A percentile compares a stretch with the other conserved stretches of the same genome.
These are phyloP conservation scores for Podarcis siculus DNA, from an alignment of 2,797 vertebrate species.

Conservation along the genomic window DNA sequence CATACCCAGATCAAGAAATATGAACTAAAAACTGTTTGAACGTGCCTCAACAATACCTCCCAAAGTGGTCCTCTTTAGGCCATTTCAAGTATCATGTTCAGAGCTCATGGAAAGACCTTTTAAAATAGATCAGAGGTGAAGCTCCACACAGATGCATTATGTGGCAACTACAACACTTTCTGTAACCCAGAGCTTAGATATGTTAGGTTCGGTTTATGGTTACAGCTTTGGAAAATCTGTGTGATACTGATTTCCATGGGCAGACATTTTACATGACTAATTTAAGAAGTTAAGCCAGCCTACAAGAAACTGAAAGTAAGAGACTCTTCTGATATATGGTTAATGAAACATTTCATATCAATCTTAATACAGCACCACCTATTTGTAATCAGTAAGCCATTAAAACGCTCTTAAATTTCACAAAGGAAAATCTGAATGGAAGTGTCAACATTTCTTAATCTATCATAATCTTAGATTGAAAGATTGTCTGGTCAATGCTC, in stretches of 20 bases:
- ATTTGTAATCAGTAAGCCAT: not conserved
- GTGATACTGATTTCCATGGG: not conserved
- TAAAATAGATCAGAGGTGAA: not conserved
- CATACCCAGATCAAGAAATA: not conserved
- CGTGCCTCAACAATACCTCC: not conserved
- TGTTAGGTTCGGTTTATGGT: not conserved
- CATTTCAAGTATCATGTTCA: too few relatives aligned
- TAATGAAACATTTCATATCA: not conserved
- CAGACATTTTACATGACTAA: not conserved
- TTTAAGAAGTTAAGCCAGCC: not conserved
- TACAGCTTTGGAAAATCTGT: not conserved
- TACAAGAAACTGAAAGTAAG: not conserved
- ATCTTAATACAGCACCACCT: not conserved
- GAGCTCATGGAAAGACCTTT: not conserved
- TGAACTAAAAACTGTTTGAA: not conserved
- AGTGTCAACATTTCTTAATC: not conserved
- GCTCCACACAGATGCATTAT: not conserved
- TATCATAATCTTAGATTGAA: not conserved
- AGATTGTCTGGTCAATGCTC: not conserved
- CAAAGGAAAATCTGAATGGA: not conserved
- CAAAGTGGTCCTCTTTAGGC: not conserved
- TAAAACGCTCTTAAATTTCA: not conserved
- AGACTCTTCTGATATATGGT: not conserved
- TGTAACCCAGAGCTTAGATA: not conserved
- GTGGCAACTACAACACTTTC: not conserved